Conservation (phyloP, 2,113 vertebrate genomes). For the Ginglymostoma cirratum region DNA sequence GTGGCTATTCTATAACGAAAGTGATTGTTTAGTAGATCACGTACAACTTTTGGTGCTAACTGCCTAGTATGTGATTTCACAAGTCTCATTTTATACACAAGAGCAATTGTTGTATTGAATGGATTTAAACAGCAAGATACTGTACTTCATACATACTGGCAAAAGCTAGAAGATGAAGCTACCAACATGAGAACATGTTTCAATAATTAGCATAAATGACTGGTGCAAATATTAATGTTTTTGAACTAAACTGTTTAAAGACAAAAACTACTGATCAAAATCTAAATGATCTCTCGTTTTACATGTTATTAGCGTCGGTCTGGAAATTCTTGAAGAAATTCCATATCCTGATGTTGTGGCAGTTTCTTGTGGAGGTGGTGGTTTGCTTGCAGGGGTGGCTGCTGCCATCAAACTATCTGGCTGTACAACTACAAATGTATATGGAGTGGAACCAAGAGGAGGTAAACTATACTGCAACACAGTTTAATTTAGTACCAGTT, state of each 20-base stretch:
- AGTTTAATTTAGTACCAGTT: neutral
- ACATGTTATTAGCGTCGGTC: constrained; percentile 49
- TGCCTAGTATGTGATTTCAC: neutral
- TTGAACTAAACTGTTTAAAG: no score
- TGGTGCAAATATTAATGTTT: neutral
- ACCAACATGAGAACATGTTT: neutral
- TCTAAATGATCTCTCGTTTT: neutral
- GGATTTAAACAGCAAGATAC: neutral
- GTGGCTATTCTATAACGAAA: neutral
- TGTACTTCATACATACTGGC: neutral
- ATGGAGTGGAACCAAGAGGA: constrained; percentile 64
- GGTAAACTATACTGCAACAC: constrained; percentile 44
- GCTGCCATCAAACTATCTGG: constrained; percentile 60
- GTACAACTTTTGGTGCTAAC: neutral
- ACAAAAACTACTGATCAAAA: neutral
- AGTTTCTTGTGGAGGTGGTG: constrained; percentile 63
- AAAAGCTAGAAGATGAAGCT: neutral
- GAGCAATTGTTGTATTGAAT: no score
- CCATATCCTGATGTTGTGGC: constrained; percentile 58
- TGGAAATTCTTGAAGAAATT: constrained; percentile 59
- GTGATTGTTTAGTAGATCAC: neutral
- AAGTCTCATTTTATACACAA: neutral
- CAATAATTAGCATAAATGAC: neutral
- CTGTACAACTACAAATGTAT: constrained; percentile 54
- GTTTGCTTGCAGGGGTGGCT: constrained; percentile 59